A percentile compares a stretch with the other conserved stretches of the same genome.
phyloP scores from a whole-genome alignment of 1,140 invertebrate species.

The Eumaeus atala region DNA sequence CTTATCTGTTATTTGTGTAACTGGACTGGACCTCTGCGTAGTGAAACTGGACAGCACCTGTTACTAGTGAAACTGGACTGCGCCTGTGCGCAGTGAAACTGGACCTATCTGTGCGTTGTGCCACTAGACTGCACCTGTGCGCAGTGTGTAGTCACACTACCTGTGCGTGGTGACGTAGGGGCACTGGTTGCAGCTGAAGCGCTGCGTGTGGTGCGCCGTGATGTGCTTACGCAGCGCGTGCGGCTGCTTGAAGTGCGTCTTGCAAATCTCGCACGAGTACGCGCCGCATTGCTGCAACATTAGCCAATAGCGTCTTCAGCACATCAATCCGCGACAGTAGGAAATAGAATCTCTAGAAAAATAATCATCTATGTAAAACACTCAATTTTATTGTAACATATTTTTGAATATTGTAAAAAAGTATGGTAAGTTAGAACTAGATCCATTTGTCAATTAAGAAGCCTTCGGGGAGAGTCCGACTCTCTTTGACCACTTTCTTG shows the following conservation, averaged over 20 bases:
- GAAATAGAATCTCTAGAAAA: constrained; percentile 5
- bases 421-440: no score
- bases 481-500: no score
- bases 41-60: no score
- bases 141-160: background rate
- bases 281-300: constrained; percentile 49
- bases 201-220: constrained; percentile 51
- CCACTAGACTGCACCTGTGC: background rate
- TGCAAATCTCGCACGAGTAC: constrained; percentile 47
- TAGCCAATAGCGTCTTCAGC: background rate
- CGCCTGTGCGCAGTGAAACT: background rate
- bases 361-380: no score
- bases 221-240: constrained; percentile 52
- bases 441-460: no score
- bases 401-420: no score
- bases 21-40: no score
- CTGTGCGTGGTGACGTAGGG: constrained; percentile 47
- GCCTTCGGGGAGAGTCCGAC: no score
- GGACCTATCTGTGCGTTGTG: background rate
- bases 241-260: constrained; percentile 49
- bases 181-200: constrained; percentile 55
- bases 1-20: background rate
- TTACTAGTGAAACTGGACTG: no score
- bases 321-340: background rate
- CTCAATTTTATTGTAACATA: no score